phyloP scores from a whole-genome alignment of 2,797 vertebrate species.

The Poecilia velifera region DNA sequence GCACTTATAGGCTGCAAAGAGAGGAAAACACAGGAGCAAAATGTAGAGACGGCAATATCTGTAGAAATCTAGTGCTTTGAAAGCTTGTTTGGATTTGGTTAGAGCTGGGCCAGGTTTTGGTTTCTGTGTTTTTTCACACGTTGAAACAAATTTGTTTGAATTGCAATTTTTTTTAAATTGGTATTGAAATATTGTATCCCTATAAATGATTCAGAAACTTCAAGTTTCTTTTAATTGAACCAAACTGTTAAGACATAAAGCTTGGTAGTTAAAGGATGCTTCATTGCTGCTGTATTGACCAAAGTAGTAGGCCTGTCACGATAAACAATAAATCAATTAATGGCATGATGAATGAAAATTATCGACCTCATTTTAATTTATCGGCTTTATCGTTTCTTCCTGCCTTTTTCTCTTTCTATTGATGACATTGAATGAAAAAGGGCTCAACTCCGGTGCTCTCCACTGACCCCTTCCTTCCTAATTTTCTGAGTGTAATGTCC shows the following conservation, averaged over 20 bases:
- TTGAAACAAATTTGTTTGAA: not conserved
- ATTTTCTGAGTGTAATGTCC: too few relatives aligned
- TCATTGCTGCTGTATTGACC: not conserved
- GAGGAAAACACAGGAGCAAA: not conserved
- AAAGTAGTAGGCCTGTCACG: not conserved
- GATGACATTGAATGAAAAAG: too few relatives aligned
- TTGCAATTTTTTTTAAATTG: not conserved
- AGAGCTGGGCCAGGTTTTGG: not conserved
- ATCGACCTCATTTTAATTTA: too few relatives aligned
- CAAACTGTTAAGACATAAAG: not conserved
- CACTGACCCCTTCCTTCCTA: too few relatives aligned
- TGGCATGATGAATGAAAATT: too few relatives aligned
- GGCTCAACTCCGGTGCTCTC: too few relatives aligned
- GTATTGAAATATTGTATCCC: not conserved
- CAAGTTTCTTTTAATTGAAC: not conserved
- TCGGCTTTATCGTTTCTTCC: too few relatives aligned
- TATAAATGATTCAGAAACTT: not conserved
- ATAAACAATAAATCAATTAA: too few relatives aligned
- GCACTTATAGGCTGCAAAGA: constrained; percentile 85
- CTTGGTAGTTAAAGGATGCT: not conserved
- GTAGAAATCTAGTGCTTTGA: not conserved
- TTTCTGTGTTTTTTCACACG: too few relatives aligned
- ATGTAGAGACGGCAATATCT: not conserved
- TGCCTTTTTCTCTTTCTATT: too few relatives aligned
- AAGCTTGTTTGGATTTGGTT: not conserved